phyloP scores from a whole-genome alignment of 2,797 vertebrate species.

The Smutsia gigantea region DNA sequence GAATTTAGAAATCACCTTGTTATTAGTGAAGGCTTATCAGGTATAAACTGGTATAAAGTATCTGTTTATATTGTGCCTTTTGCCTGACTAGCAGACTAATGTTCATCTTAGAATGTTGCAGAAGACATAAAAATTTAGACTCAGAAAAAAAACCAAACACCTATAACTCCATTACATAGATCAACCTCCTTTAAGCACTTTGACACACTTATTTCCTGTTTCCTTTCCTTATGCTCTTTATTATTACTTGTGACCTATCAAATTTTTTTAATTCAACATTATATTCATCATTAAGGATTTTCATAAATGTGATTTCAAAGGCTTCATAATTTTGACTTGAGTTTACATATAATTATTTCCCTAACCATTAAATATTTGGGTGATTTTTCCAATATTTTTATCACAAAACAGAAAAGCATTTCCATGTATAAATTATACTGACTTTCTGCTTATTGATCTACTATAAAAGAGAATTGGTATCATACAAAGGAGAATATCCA shows the following conservation, averaged over 20 bases:
- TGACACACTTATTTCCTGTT: neutral
- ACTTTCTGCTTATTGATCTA: neutral
- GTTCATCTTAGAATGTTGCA: neutral
- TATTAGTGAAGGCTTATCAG: neutral
- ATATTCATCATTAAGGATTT: neutral
- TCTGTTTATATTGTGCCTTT: neutral
- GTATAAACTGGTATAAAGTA: neutral
- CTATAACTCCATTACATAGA: neutral
- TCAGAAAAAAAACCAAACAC: neutral
- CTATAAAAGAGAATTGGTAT: neutral
- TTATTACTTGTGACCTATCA: neutral
- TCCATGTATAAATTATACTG: neutral
- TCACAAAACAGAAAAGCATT: constrained; percentile 30
- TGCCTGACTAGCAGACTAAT: neutral
- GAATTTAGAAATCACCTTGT: neutral
- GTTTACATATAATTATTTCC: neutral
- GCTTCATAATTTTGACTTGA: neutral
- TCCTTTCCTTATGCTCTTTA: neutral
- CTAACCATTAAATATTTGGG: neutral
- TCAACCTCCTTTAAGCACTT: neutral
- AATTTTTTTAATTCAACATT: neutral
- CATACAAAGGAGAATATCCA: neutral
- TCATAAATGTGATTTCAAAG: neutral
- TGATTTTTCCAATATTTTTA: neutral
- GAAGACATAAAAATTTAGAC: neutral